Conservation (phyloP, 2,888 invertebrate genomes). For the Latheticus oryzae region DNA sequence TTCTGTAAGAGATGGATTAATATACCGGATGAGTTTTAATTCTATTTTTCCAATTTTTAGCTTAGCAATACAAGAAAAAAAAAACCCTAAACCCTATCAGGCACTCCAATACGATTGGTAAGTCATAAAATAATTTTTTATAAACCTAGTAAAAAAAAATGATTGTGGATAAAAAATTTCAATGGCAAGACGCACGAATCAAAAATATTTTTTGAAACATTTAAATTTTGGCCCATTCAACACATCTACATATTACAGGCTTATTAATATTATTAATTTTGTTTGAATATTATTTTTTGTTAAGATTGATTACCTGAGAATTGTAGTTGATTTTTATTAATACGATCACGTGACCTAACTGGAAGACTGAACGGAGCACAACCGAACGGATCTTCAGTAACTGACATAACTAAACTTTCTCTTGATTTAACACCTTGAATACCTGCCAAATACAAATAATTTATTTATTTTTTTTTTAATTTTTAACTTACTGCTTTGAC, state of each 20-base stretch:
- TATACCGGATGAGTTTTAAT: no score
- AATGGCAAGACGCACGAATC: no score
- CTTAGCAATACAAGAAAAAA: no score
- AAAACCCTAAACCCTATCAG: no score
- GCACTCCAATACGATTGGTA: no score
- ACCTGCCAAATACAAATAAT: conserved; percentile 62
- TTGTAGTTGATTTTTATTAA: conserved; percentile 58
- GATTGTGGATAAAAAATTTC: no score
- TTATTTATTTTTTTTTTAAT: conserved; percentile 2
- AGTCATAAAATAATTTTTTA: no score
- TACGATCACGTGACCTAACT: conserved; percentile 63
- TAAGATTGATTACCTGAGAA: conserved; percentile 66
- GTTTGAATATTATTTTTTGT: no score
- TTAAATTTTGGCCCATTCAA: conserved; percentile 25
- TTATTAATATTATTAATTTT: no score
- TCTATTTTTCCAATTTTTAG: no score
- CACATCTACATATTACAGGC: conserved; percentile 25
- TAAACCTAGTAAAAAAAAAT: no score
- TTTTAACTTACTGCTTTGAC: conserved; percentile 77
- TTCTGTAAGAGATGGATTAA: no score
- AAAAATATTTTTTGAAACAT: conserved; percentile 12
- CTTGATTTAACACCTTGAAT: conserved; percentile 77
- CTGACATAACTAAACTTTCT: conserved; percentile 77
- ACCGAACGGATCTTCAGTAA: conserved; percentile 81
- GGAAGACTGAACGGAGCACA: conserved; percentile 85